Base-by-base conservation (phyloP, 92 coral and sea anemone genomes). In the Metridium senile region DNA sequence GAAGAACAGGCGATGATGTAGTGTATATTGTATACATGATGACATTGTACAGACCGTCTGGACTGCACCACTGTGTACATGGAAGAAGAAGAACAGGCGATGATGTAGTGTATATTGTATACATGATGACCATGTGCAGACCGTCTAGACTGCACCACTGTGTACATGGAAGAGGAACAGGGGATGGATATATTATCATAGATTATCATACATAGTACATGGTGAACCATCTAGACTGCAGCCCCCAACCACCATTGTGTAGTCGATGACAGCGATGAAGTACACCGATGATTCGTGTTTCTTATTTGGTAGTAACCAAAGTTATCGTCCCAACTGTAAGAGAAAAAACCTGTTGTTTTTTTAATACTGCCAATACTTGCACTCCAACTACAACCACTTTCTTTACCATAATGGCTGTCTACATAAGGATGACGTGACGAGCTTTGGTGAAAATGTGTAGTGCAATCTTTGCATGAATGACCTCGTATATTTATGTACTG, bases 211-310 rank as follows among this genome's bases (percentile, higher is more conserved):
- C n/a, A n/a, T n/a, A n/a, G 58, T 51, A 16, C n/a, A n/a, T n/a
- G n/a, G n/a, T n/a, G n/a, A n/a, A 39, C 49, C 49, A 39, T 39
- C 70, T 64, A 64, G 26, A 29, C 46, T 13, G 20, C 22, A 16
- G 17, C 71, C 20, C 81, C 81, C 34, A 76, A 47, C 81, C 81
- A 76, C 27, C 71, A 61, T 26, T 76, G 81, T n/a, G 75, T 76
- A 21, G 81, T 76, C 2, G 81, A 65, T 17, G 58, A 33, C 9
- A 22, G 58, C 18, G 33, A 31, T 18, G 81, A 49, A 21, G 62
- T 1, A 26, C 81, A 76, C n/a, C 81, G 81, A 49, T 62, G 73
- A 11, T 2, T 21, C 20, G 75, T 10, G 35, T 76, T 76, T 10
- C 18, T 17, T 26, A 47, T 43, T 19, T 0, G 1, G 53, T 76